Percentiles rank a stretch among this genome's conserved stretches.
These are phyloP conservation scores for Stenodera caucasica DNA, from an alignment of 2,888 invertebrate genomes.

Conservation along the genomic window DNA sequence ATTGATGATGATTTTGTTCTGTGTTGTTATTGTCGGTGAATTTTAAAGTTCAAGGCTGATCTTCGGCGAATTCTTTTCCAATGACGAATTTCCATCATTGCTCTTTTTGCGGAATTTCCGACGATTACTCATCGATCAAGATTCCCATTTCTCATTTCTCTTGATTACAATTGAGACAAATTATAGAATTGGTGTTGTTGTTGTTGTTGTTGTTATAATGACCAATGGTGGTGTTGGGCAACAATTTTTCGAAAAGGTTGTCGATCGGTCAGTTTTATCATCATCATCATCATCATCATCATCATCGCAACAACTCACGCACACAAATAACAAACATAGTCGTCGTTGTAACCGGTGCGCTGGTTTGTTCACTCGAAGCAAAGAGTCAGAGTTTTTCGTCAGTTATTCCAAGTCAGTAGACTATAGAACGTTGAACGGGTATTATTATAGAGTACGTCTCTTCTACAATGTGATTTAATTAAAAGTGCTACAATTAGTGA, in stretches of 20 bases:
- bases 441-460: background rate
- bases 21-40: no score
- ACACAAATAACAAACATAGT: background rate
- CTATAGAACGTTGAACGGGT: background rate
- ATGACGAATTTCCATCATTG: conserved; percentile 24
- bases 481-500: background rate
- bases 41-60: conserved; percentile 31
- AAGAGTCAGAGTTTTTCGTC: conserved; percentile 1
- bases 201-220: background rate
- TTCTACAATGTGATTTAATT: no score
- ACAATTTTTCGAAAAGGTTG: background rate
- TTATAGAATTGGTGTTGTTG: background rate
- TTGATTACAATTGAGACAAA: background rate
- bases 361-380: conserved; percentile 3
- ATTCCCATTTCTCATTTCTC: no score
- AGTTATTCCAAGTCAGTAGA: conserved; percentile 5
- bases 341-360: conserved; percentile 7
- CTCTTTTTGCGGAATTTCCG: background rate
- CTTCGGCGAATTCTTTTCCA: conserved; percentile 33
- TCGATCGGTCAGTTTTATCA: background rate
- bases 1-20: no score
- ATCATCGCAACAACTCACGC: background rate
- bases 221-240: background rate
- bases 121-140: background rate
- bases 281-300: conserved; percentile 1